Conservation (phyloP, 2,797 vertebrate species). For the Spondyliosoma cantharus region DNA sequence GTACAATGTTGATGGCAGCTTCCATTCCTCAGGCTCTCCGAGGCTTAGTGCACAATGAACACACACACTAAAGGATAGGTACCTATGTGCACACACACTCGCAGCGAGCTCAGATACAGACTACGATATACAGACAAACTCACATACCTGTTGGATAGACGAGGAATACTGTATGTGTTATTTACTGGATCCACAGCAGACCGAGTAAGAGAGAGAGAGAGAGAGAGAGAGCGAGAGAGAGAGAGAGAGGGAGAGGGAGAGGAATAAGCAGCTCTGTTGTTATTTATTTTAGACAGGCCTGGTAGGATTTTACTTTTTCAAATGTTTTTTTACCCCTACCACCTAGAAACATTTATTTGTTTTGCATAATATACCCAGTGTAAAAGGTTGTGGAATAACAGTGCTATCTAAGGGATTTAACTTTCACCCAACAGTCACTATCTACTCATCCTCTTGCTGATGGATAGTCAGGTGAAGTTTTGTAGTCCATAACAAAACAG, state of each 20-base stretch:
- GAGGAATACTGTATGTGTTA: constrained; percentile 53
- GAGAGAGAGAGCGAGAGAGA: constrained; percentile 16
- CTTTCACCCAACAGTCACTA: too few relatives aligned
- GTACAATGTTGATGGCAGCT: constrained; percentile 67
- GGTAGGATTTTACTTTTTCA: background rate
- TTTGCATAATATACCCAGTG: background rate
- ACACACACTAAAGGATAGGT: constrained; percentile 13
- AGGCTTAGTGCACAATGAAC: constrained; percentile 49
- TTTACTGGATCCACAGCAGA: constrained; percentile 60
- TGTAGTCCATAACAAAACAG: too few relatives aligned
- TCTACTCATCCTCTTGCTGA: too few relatives aligned
- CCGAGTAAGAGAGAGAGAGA: constrained; percentile 39
- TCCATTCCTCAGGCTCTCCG: constrained; percentile 39
- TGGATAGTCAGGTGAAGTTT: too few relatives aligned
- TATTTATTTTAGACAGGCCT: background rate
- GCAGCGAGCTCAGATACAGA: constrained; percentile 25
- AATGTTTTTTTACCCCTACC: background rate
- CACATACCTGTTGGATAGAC: constrained; percentile 26
- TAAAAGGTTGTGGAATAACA: background rate
- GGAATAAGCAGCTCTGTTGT: constrained; percentile 15
- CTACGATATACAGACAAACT: constrained; percentile 13
- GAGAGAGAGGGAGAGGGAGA: constrained; percentile 6
- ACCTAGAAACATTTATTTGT: background rate
- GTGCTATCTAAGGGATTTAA: background rate
- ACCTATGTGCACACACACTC: constrained; percentile 25